These are phyloP conservation scores for Merops nubicus DNA, from an alignment of 2,113 vertebrate genomes.

Conservation along the genomic window DNA sequence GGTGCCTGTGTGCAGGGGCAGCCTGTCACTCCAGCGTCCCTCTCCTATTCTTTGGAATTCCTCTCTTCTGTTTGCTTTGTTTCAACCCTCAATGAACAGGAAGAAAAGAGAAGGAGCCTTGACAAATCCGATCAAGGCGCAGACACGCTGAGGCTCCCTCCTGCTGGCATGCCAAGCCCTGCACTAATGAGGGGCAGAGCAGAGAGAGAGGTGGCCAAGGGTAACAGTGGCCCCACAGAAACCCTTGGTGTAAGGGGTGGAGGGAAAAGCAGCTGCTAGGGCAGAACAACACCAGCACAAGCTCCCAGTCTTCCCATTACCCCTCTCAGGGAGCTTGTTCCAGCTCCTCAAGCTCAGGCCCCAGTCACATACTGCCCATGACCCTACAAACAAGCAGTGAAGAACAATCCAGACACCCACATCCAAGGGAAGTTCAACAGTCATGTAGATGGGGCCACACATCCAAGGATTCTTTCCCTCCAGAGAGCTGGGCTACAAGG, in stretches of 20 bases:
- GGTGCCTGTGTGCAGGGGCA: neutral
- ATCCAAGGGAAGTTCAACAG: neutral
- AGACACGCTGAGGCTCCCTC: conserved; percentile 59
- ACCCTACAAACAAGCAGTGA: neutral
- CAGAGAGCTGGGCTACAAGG: neutral
- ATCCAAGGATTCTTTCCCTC: neutral
- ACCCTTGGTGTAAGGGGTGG: neutral
- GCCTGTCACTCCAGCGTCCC: conserved; percentile 20
- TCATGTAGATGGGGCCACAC: neutral
- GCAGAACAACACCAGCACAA: neutral
- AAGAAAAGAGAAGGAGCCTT: conserved; percentile 66
- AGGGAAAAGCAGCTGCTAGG: neutral
- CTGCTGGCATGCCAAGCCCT: conserved; percentile 48
- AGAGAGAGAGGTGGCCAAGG: neutral
- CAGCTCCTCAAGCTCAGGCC: neutral
- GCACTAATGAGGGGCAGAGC: conserved; percentile 64
- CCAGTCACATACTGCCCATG: neutral
- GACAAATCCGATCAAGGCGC: conserved; percentile 72
- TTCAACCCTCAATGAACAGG: conserved; percentile 71
- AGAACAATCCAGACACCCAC: neutral
- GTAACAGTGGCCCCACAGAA: conserved; percentile 26
- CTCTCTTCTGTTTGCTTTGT: conserved; percentile 69
- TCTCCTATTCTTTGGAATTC: conserved; percentile 53
- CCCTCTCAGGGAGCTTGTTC: neutral
- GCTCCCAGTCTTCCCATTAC: neutral